Conservation (phyloP, 2,113 vertebrate species). For the Leptocoma aspasia region DNA sequence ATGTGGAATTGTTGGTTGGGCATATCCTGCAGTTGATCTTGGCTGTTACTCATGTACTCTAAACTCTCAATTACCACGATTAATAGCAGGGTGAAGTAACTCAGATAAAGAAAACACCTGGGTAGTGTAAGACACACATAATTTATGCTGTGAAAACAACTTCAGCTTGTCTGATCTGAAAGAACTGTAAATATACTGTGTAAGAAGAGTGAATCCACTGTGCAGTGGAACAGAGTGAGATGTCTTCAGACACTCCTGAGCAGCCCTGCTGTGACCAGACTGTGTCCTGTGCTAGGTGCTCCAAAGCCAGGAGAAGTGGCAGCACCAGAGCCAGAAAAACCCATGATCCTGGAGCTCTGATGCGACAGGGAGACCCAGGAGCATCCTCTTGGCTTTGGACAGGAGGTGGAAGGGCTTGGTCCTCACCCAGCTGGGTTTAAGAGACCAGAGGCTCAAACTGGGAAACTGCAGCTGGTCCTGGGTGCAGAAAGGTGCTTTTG, state of each 20-base stretch:
- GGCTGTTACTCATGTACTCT: neutral
- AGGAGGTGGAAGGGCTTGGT: neutral
- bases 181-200: neutral
- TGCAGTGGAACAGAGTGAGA: neutral
- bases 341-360: neutral
- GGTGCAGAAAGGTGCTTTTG: neutral
- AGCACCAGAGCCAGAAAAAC: neutral
- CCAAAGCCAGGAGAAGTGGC: neutral
- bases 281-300: neutral
- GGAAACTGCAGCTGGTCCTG: neutral
- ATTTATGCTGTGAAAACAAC: neutral
- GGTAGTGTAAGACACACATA: neutral
- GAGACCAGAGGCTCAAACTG: neutral
- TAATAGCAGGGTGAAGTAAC: constrained; percentile 11
- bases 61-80: neutral
- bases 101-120: neutral
- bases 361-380: neutral
- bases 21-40: neutral
- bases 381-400: neutral
- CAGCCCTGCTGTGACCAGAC: neutral
- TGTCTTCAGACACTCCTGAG: neutral
- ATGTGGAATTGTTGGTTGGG: constrained; percentile 33
- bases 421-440: neutral
- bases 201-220: neutral
- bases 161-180: neutral